These are phyloP conservation scores for Spinibarbus caldwelli DNA, from an alignment of 2,797 vertebrate genomes.

Conservation along the genomic window DNA sequence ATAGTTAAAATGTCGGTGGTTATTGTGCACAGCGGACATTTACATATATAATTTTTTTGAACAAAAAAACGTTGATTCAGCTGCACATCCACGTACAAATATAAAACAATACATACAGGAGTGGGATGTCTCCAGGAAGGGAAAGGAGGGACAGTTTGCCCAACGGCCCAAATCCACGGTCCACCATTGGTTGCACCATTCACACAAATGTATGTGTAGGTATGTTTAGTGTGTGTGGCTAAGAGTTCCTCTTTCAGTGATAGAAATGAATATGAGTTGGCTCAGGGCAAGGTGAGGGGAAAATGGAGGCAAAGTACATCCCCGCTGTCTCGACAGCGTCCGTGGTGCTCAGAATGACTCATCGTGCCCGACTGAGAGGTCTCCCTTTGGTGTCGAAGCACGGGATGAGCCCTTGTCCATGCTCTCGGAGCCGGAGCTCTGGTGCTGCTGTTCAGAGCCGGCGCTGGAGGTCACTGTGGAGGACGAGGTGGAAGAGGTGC, in stretches of 20 bases:
- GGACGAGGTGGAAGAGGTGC: conserved; percentile 96
- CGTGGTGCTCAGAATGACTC: conserved; percentile 90
- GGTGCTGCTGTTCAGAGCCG: conserved; percentile 97
- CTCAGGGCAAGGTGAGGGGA: conserved; percentile 38
- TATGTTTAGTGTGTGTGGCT: neutral
- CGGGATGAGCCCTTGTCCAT: conserved; percentile 99
- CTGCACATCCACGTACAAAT: conserved; percentile 98
- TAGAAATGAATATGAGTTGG: conserved; percentile 28
- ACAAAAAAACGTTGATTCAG: conserved; percentile 87
- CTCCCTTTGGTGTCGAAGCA: conserved; percentile 96
- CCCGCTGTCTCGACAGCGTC: conserved; percentile 65
- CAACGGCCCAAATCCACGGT: conserved; percentile 52
- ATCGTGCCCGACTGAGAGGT: conserved; percentile 91
- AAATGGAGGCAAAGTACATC: conserved; percentile 34
- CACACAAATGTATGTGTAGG: neutral
- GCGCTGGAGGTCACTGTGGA: conserved; percentile 98
- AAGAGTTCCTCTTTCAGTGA: conserved; percentile 34
- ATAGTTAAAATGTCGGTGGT: conserved; percentile 89
- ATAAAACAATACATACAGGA: conserved; percentile 99
- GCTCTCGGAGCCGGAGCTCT: conserved; percentile 99
- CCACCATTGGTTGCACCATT: conserved; percentile 32
- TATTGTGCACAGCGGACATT: conserved; percentile 96
- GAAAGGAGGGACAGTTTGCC: conserved; percentile 52
- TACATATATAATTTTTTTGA: conserved; percentile 74
- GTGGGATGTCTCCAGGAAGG: conserved; percentile 81